These are phyloP conservation scores for Phoxinus dragarum DNA, from an alignment of 2,797 vertebrate genomes.

Conservation along the genomic window DNA sequence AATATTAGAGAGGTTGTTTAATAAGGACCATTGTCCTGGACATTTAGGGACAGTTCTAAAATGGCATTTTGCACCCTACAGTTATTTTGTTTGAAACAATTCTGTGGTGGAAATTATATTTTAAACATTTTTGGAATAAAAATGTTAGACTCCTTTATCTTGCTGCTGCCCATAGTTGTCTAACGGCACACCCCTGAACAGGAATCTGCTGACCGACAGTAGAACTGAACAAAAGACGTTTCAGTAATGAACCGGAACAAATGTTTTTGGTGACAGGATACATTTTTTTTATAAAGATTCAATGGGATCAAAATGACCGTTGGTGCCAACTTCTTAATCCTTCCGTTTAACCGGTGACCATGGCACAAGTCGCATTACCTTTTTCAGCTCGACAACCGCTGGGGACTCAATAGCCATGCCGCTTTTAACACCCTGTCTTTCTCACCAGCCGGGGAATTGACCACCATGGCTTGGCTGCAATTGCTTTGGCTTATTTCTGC, in stretches of 20 bases:
- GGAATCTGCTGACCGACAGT: background rate
- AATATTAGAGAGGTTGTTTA: background rate
- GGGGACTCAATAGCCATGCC: slow-evolving; percentile 25
- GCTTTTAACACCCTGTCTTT: slow-evolving; percentile 43
- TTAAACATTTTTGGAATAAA: background rate
- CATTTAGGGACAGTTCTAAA: background rate
- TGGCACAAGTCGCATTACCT: slow-evolving; percentile 5
- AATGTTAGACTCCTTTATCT: background rate
- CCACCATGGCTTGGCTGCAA: slow-evolving; percentile 18
- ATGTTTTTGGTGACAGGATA: background rate
- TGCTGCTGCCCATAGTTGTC: background rate
- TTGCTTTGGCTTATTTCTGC: slow-evolving; percentile 37
- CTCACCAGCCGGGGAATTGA: slow-evolving; percentile 22
- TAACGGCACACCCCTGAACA: background rate
- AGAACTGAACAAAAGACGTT: background rate
- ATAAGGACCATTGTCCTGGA: background rate
- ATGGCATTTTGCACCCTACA: background rate
- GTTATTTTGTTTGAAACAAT: background rate
- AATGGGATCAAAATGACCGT: background rate
- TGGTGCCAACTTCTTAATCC: background rate
- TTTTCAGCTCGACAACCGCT: slow-evolving; percentile 1
- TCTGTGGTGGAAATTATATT: background rate
- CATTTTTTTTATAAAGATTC: background rate
- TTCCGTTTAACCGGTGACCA: background rate
- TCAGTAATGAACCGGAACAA: slow-evolving; percentile 11